A percentile compares a stretch with the other conserved stretches of the same genome.
Evolutionary conservation across 2,888 invertebrate genomes (phyloP).

Genomic region (Drosophila basisetae): DNA sequence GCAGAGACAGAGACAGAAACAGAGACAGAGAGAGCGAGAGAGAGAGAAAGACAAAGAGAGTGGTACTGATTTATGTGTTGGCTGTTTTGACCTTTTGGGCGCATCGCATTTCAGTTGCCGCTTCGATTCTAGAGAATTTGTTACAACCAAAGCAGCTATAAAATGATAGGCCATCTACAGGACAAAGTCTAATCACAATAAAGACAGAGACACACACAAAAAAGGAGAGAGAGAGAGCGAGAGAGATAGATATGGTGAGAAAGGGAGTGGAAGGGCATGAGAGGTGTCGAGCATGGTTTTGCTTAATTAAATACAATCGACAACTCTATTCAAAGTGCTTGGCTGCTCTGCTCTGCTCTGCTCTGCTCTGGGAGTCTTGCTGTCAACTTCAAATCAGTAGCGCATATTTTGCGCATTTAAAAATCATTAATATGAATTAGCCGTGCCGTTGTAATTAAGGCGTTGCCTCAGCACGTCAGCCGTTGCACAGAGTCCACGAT

Average conservation of each 20-base stretch:
- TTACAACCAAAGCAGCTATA: conserved; percentile 25
- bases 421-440: conserved; percentile 81
- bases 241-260: not conserved
- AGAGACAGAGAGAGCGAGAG: not conserved
- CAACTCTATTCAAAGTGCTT: conserved; percentile 65
- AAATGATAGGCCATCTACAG: conserved; percentile 60
- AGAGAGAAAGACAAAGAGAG: not conserved
- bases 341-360: not conserved
- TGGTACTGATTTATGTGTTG: conserved; percentile 54
- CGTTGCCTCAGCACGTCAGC: conserved; percentile 40
- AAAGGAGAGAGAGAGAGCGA: conserved; percentile 2
- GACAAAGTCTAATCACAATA: conserved; percentile 41
- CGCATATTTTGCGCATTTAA: conserved; percentile 80
- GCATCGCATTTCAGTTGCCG: conserved; percentile 66
- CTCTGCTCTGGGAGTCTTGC: conserved; percentile 3
- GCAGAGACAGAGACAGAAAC: not conserved
- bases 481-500: conserved; percentile 26
- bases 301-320: conserved; percentile 74
- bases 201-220: conserved; percentile 1
- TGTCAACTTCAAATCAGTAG: conserved; percentile 67
- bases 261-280: not conserved
- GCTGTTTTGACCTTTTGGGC: conserved; percentile 61
- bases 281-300: conserved; percentile 10
- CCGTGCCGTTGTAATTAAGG: conserved; percentile 67
- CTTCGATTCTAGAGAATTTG: conserved; percentile 48